Base-by-base conservation (phyloP, 2,888 invertebrate species). In the Eupithecia exiguata region DNA sequence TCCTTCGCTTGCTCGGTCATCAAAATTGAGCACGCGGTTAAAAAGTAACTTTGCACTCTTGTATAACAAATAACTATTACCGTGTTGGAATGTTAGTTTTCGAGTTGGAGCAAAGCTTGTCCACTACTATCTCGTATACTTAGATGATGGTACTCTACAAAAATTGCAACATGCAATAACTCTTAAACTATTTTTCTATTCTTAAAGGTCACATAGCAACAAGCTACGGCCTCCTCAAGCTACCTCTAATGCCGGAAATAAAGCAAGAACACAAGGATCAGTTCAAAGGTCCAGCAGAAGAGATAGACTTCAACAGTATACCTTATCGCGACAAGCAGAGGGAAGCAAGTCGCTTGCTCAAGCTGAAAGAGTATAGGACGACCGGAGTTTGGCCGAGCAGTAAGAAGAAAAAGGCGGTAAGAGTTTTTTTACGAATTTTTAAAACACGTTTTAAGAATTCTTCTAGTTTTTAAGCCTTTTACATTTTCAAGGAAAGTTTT, bases 221-320 rank as follows among this genome's bases (percentile, higher is more conserved):
- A 72, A 97, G 97, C 69, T 99, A 98, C 89, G 99, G 99, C 0
- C 95, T 99, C 1, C 89, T 99, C 1, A 97, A 97, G 83, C 94
- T 99, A 84, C 99, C 99, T 0, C 96, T 97, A 85, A 99, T 99
- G 99, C 99, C 99, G 0, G 99, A 99, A 92, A 91, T 99, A 4
- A 98, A 97, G 86, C 96, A 96, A 58, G 89, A 91, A 30, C 95
- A 95, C 77, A 91, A 88, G 62, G 85, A 87, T n/a, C 94, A 95
- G 82, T 95, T 94, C 76, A 46, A 84, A 0, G 95, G 95, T 30
- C 96, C 88, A 0, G 85, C 86, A 46, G 93, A 93, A 6, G 87
- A 96, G 49, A 92, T 98, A 9, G 97, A 99, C 89, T 89, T 96
- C 21, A 97, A 97, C 86, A 93, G 93, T 38, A 96, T 99, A 80